These are phyloP conservation scores for Lysandra coridon DNA, from an alignment of 2,888 invertebrate species.

Conservation along the genomic window DNA sequence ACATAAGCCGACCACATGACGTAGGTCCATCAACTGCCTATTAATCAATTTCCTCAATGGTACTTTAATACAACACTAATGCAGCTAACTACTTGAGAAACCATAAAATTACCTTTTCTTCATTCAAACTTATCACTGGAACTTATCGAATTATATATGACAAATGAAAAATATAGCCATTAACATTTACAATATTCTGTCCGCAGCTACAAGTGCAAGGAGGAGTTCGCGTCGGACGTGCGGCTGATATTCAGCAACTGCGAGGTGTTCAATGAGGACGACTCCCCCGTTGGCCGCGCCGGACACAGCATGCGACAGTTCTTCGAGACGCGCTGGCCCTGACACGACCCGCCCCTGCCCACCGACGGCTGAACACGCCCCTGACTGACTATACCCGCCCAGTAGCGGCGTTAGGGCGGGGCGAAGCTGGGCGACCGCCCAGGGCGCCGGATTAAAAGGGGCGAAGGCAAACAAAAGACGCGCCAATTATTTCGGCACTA, in stretches of 20 bases:
- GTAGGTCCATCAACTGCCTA: too few relatives aligned
- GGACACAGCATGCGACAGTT: constrained; percentile 96
- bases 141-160: too few relatives aligned
- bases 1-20: too few relatives aligned
- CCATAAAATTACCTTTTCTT: too few relatives aligned
- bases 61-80: too few relatives aligned
- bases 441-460: neutral
- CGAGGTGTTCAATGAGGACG: constrained; percentile 98
- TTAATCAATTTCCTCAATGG: too few relatives aligned
- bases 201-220: constrained; percentile 93
- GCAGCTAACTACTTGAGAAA: too few relatives aligned
- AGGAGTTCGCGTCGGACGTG: constrained; percentile 95
- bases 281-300: constrained; percentile 97
- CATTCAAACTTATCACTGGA: too few relatives aligned
- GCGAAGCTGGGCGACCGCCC: too few relatives aligned
- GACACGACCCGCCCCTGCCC: constrained; percentile 52
- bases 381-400: too few relatives aligned
- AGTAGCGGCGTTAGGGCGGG: too few relatives aligned
- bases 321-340: constrained; percentile 94
- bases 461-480: neutral
- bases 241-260: constrained; percentile 98
- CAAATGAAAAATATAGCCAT: neutral
- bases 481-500: too few relatives aligned
- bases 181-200: neutral
- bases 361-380: neutral